Conservation (phyloP, 1,140 invertebrate genomes). For the Ylistrum balloti region DNA sequence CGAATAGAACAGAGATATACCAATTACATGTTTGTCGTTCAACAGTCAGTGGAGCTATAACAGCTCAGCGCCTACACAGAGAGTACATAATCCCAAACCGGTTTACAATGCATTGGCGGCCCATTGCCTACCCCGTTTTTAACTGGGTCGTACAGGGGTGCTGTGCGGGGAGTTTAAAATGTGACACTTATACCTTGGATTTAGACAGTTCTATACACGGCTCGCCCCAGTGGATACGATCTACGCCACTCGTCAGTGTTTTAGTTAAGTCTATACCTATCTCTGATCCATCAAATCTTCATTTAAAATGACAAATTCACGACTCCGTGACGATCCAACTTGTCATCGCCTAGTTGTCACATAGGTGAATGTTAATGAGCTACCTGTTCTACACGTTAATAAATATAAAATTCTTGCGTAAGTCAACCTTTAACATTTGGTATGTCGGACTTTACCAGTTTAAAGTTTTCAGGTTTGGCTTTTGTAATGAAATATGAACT, state of each 20-base stretch:
- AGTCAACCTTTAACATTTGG: background rate
- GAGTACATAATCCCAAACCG: background rate
- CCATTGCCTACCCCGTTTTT: background rate
- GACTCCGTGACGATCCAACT: background rate
- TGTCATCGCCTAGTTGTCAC: background rate
- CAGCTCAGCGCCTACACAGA: background rate
- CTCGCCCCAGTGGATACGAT: background rate
- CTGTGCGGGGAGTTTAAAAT: background rate
- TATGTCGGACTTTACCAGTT: too few species aligned
- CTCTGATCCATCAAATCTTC: conserved; percentile 7
- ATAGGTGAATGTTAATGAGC: background rate
- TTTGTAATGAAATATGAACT: too few species aligned
- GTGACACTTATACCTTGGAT: too few species aligned
- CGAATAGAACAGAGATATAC: background rate
- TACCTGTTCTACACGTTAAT: background rate
- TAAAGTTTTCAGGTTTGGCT: too few species aligned
- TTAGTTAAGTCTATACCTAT: background rate
- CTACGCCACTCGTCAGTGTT: background rate
- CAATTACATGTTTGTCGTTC: conserved; percentile 26
- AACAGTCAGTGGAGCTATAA: background rate
- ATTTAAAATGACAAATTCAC: background rate
- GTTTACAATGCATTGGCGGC: background rate
- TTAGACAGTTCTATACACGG: too few species aligned
- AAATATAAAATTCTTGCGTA: background rate
- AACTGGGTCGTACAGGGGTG: background rate